phyloP scores from a whole-genome alignment of 2,797 vertebrate species.

The Syngnathus rostellatus region DNA sequence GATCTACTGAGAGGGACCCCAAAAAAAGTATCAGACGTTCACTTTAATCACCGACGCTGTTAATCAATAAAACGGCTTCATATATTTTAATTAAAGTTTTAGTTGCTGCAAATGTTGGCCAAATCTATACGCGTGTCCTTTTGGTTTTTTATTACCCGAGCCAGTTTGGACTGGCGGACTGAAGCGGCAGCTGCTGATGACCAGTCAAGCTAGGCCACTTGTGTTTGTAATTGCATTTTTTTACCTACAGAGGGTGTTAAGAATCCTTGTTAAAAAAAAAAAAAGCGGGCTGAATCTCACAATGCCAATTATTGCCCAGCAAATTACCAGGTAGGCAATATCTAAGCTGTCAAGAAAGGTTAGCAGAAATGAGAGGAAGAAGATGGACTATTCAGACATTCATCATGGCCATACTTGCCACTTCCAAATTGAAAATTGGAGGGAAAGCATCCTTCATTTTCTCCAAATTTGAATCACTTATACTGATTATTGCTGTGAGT shows the following conservation, averaged over 20 bases:
- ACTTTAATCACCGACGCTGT: constrained; percentile 85
- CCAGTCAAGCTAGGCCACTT: constrained; percentile 74
- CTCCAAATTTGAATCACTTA: constrained; percentile 76
- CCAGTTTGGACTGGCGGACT: constrained; percentile 68
- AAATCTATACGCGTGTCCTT: constrained; percentile 67
- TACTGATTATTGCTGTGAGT: constrained; percentile 71
- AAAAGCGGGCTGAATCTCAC: constrained; percentile 75
- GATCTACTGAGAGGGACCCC: constrained; percentile 80
- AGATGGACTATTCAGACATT: constrained; percentile 93
- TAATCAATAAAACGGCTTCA: constrained; percentile 88
- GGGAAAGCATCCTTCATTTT: constrained; percentile 74
- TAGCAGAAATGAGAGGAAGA: constrained; percentile 83
- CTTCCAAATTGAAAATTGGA: constrained; percentile 83
- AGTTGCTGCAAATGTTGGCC: constrained; percentile 75
- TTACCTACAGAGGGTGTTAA: constrained; percentile 99
- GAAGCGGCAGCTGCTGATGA: constrained; percentile 79
- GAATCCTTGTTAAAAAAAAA: constrained; percentile 85
- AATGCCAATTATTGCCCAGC: constrained; percentile 90
- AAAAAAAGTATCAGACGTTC: constrained; percentile 68
- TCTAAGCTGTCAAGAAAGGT: constrained; percentile 93
- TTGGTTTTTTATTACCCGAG: constrained; percentile 66
- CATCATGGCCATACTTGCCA: constrained; percentile 81
- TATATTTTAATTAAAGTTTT: constrained; percentile 90
- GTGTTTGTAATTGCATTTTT: constrained; percentile 95
- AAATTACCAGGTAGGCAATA: constrained; percentile 97